A percentile compares a stretch with the other conserved stretches of the same genome.
Conservation (phyloP, 2,797 vertebrate genomes). For the Huso huso region DNA sequence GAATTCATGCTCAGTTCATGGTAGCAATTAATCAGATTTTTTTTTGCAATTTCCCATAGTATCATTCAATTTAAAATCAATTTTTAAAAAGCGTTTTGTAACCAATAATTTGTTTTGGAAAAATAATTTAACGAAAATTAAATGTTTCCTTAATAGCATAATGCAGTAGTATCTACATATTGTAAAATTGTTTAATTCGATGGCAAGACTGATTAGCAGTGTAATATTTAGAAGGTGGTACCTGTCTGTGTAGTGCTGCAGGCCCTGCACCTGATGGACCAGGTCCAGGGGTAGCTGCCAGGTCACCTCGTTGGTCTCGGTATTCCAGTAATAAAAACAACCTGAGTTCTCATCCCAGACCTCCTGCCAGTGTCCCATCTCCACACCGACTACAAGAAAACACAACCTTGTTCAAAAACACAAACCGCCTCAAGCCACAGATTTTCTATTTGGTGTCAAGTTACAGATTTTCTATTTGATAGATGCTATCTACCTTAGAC, state of each 20-base stretch:
- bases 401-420: too few relatives aligned
- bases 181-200: too few relatives aligned
- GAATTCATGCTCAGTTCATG: too few relatives aligned
- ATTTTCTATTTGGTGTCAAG: too few relatives aligned
- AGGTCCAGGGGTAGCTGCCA: constrained; percentile 90
- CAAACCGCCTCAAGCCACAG: too few relatives aligned
- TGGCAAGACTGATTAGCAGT: too few relatives aligned
- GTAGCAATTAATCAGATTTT: too few relatives aligned
- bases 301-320: constrained; percentile 84
- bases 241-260: constrained; percentile 72
- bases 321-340: constrained; percentile 97
- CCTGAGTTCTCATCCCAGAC: constrained; percentile 97
- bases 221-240: constrained; percentile 27
- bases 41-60: too few relatives aligned
- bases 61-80: too few relatives aligned
- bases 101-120: background rate
- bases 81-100: too few relatives aligned
- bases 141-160: background rate
- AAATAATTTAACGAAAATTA: constrained; percentile 5
- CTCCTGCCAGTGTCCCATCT: constrained; percentile 98
- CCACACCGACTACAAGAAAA: constrained; percentile 69
- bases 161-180: background rate
- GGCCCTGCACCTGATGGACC: constrained; percentile 81
- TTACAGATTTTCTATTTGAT: too few relatives aligned
- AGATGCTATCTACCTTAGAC: too few relatives aligned